phyloP scores from a whole-genome alignment of 1,140 invertebrate genomes.

The Steinernema feltiae region DNA sequence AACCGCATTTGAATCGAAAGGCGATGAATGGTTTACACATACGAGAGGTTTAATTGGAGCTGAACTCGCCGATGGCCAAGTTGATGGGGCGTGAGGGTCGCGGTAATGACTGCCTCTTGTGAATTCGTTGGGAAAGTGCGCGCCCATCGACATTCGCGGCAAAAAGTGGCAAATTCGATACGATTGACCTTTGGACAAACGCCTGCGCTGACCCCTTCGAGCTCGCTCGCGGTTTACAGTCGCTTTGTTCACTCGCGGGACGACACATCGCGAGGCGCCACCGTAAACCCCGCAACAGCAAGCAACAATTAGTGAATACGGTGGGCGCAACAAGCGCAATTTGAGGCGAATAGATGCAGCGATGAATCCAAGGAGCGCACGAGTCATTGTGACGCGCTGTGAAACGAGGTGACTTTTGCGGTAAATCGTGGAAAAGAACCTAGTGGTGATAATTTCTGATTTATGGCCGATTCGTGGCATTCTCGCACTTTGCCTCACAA shows the following conservation, averaged over 20 bases:
- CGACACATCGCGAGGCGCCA: too few relatives aligned
- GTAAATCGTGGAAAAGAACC: neutral
- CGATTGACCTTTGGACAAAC: neutral
- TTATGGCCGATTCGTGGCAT: neutral
- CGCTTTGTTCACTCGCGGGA: neutral
- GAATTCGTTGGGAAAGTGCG: neutral
- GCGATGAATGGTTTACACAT: neutral
- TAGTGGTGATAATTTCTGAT: neutral
- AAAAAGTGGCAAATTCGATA: neutral
- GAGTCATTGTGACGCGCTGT: neutral
- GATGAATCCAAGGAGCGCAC: too few relatives aligned
- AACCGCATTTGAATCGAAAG: neutral
- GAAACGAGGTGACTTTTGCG: neutral
- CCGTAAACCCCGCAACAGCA: too few relatives aligned
- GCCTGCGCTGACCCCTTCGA: conserved; percentile 6
- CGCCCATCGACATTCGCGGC: too few relatives aligned
- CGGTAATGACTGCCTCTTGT: neutral
- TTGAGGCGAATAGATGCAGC: too few relatives aligned
- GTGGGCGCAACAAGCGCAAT: too few relatives aligned
- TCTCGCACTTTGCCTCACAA: conserved; percentile 2
- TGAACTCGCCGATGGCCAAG: neutral
- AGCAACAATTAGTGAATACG: too few relatives aligned
- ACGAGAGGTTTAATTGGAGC: conserved; percentile 3
- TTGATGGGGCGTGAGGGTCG: neutral
- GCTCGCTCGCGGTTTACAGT: neutral